These are phyloP conservation scores for Falco peregrinus DNA, from an alignment of 2,797 vertebrate genomes.

Conservation along the genomic window DNA sequence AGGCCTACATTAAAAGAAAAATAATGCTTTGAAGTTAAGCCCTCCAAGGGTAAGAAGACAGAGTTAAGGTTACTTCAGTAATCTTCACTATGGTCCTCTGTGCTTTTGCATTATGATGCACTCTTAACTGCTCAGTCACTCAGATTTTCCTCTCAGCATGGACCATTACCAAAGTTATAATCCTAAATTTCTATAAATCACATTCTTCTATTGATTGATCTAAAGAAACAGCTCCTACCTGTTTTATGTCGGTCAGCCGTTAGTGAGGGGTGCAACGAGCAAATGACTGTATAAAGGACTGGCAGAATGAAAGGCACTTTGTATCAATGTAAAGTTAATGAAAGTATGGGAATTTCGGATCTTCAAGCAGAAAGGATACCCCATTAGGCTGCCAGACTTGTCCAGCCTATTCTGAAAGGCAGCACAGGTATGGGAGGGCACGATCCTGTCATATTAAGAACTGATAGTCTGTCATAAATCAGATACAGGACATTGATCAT, in stretches of 20 bases:
- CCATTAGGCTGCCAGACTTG: neutral
- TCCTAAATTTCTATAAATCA: neutral
- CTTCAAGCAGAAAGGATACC: neutral
- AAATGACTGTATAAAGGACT: neutral
- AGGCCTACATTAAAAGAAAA: neutral
- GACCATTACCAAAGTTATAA: neutral
- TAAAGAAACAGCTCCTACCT: neutral
- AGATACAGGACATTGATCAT: neutral
- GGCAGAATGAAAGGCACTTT: neutral
- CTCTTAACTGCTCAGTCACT: neutral
- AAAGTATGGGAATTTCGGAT: neutral
- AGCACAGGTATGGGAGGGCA: neutral
- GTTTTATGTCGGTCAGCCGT: neutral
- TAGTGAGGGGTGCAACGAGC: neutral
- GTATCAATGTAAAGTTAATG: neutral
- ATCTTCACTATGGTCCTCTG: neutral
- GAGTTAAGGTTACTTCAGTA: conserved; percentile 14
- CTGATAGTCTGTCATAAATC: neutral
- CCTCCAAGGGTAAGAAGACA: neutral
- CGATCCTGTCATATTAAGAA: neutral
- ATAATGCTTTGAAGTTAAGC: conserved; percentile 20
- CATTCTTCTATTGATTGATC: neutral
- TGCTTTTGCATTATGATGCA: conserved; percentile 4
- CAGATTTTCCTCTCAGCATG: neutral
- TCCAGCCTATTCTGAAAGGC: neutral